These are phyloP conservation scores for Bubo bubo DNA, from an alignment of 2,113 vertebrate species.

Conservation along the genomic window DNA sequence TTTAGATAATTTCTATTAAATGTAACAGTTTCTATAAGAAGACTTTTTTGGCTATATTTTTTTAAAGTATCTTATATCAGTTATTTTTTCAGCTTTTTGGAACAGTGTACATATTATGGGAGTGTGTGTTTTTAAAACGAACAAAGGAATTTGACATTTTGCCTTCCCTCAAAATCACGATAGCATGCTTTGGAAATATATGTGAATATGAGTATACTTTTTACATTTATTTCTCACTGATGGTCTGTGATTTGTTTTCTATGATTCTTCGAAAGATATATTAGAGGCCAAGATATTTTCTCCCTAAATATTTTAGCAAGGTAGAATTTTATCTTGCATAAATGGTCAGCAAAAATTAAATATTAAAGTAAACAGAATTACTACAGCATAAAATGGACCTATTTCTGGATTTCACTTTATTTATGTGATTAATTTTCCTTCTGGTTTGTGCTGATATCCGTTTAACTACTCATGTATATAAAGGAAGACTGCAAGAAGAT, in stretches of 20 bases:
- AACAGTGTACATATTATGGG: not conserved
- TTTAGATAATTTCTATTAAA: not conserved
- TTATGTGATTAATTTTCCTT: not conserved
- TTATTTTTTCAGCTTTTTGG: not conserved
- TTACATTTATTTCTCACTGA: not conserved
- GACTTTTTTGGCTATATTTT: not conserved
- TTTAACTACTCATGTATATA: not conserved
- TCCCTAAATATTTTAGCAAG: not conserved
- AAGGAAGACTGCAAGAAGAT: not conserved
- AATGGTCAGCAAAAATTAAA: not conserved
- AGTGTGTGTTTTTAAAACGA: not conserved
- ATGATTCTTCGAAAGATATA: not conserved
- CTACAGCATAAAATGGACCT: not conserved
- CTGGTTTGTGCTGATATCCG: not conserved
- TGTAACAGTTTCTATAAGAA: not conserved
- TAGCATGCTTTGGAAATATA: not conserved
- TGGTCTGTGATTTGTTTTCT: not conserved
- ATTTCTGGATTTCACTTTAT: not conserved
- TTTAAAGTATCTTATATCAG: not conserved
- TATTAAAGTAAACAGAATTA: not conserved
- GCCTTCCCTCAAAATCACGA: not conserved
- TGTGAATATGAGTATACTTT: fast-evolving
- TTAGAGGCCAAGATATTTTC: not conserved
- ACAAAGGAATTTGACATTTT: not conserved
- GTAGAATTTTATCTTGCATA: not conserved